Percentiles rank a stretch among this genome's conserved stretches.
Evolutionary conservation across 1,140 invertebrate genomes (phyloP).

Genomic region (Neodiprion pinetum): DNA sequence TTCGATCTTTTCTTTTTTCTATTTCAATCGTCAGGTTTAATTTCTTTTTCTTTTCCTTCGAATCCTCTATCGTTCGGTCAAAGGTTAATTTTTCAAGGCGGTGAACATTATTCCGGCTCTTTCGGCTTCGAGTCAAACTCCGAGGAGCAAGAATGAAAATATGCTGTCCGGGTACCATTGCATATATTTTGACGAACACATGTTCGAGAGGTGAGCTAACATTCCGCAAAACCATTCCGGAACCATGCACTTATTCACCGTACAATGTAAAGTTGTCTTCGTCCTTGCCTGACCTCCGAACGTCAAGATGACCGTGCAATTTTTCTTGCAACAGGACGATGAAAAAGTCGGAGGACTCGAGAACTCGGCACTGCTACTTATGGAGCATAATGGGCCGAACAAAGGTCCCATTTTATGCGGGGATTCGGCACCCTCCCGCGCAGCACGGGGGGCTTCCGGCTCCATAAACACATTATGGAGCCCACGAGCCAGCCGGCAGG

Average conservation of each 20-base stretch:
- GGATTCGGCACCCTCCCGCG: constrained; percentile 43
- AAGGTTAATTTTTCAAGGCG: constrained; percentile 27
- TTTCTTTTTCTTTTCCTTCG: constrained; percentile 21
- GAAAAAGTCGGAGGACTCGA: constrained; percentile 29
- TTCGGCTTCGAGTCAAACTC: background rate
- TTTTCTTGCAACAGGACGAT: constrained; percentile 34
- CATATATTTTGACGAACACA: background rate
- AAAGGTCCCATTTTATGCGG: constrained; percentile 48
- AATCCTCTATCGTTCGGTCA: constrained; percentile 15
- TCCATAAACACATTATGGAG: constrained; percentile 50
- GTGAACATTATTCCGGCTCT: background rate
- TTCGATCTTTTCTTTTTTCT: constrained; percentile 18
- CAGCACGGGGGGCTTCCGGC: constrained; percentile 43
- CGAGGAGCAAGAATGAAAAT: background rate
- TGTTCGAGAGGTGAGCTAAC: background rate
- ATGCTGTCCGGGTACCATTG: background rate
- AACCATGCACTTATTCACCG: too few species aligned
- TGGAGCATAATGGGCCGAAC: constrained; percentile 45
- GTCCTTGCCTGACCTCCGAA: too few species aligned
- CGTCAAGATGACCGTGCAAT: background rate
- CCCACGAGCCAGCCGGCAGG: constrained; percentile 27
- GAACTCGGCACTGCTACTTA: constrained; percentile 46
- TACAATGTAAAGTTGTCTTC: too few species aligned
- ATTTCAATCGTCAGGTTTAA: constrained; percentile 30
- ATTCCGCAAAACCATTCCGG: too few species aligned